Evolutionary conservation across 2,888 invertebrate genomes (phyloP).

Genomic region (Dynastes hyllus): DNA sequence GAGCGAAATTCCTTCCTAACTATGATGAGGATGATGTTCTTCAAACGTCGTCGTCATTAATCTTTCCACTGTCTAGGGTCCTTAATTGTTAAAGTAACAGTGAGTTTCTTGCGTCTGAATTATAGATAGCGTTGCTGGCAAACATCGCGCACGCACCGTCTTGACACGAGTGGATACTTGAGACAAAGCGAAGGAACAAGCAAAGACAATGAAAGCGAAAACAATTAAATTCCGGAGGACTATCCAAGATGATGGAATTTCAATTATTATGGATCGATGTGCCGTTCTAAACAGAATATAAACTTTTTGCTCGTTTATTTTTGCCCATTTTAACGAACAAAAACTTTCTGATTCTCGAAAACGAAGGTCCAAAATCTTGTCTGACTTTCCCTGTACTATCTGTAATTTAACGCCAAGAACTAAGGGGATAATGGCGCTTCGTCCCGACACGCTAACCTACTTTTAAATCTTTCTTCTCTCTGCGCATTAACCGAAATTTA

Average conservation of each 20-base stretch:
- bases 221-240: not conserved
- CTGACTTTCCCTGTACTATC: not conserved
- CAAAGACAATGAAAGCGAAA: constrained; percentile 5
- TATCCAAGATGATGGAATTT: not conserved
- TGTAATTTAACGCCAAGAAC: not conserved
- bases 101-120: constrained; percentile 27
- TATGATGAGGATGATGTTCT: constrained; percentile 1
- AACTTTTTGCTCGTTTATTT: not conserved
- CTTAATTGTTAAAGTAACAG: constrained; percentile 32
- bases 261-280: not conserved
- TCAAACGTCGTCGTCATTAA: constrained; percentile 16
- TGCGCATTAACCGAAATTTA: not conserved
- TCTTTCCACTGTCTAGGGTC: constrained; percentile 26
- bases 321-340: not conserved
- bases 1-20: constrained; percentile 8
- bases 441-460: not conserved
- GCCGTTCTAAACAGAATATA: not conserved
- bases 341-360: not conserved
- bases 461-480: constrained; percentile 8
- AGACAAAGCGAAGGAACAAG: not conserved
- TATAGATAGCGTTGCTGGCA: not conserved
- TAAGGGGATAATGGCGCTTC: not conserved
- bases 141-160: not conserved
- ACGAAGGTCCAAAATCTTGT: not conserved
- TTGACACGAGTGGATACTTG: constrained; percentile 6